Base-by-base conservation (phyloP, 2,113 vertebrate genomes). In the Albula goreensis region DNA sequence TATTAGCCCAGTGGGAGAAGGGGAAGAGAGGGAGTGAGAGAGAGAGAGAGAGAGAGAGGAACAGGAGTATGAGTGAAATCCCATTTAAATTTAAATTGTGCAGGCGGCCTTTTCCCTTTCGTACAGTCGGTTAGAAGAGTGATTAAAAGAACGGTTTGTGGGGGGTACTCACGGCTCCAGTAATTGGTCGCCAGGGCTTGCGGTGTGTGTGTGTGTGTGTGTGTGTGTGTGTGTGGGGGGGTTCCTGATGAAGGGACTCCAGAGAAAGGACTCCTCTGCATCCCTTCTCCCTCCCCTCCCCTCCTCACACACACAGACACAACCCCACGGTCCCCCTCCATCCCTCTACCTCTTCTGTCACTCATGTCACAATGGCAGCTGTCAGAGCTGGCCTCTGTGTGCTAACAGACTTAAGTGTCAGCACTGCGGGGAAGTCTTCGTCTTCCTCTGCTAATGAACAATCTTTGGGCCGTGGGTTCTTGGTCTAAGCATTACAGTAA, bases 61-160 rank as follows among this genome's bases (percentile, higher is more conserved):
- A 19, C 83, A 85, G 88, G 89, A 90, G 89, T 12, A 10, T 9
- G 66, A 74, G 85, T 89, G 90, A 90, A 88, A 84, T 91, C 88
- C 93, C 87, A 92, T 96, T 95, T 92, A 95, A 90, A 96, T 93
- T 95, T 92, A 95, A 95, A 95, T 95, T 48, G 87, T 89, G 87
- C 81, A 48, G 88, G 90, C 90, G 89, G 93, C 88, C 91, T 89
- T 41, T 91, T 92, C 89, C 92, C 79, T 95, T 94, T 74, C 94
- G 93, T 94, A 87, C 84, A 5, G 88, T 88, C 83, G 90, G 92
- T 12, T 90, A 93, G 93, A 89, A 92, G 84, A 86, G 93, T 93
- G 94, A 95, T 95, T 95, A 95, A 93, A 89, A 93, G 92, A 88
- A 92, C 41, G 31, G 17, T 13, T 2, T 79, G 52, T 22, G 51